Evolutionary conservation across 2,113 vertebrate genomes (phyloP), one percentile per base, ranked within the genome.

Genomic region (Neomonachus schauinslandi): DNA sequence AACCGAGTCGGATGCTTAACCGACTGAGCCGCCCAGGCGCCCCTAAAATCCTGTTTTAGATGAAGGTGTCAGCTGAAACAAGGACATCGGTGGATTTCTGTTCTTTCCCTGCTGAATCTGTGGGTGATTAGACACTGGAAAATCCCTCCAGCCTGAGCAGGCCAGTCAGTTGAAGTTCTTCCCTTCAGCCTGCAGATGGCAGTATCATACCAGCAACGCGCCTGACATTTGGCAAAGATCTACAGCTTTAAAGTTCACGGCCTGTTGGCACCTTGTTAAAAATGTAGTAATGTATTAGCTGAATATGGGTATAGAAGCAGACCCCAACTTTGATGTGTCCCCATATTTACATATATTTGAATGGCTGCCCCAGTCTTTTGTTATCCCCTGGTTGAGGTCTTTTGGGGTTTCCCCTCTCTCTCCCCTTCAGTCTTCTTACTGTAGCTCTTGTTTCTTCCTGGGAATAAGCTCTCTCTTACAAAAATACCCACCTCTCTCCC

Each of bases 291-390:
- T 31, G 9, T 71, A 21, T 91, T 69, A 39, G 77, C 42, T 83
- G 61, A 95, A 90, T 95, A 95, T 90, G 80, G 59, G 86, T 82
- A 95, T 46, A 61, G 63, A 81, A 91, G 89, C 61, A 95, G 97
- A 91, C 59, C 71, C 59, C 67, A 74, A 36, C n/a, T 19, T 95
- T 97, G n/a, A 3, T 39, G 9, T 53, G 39, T 74, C 69, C 79
- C 21, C 83, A 88, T 82, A 96, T 98, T 97, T 98, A 93, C 96
- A 97, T 98, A 96, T 87, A 71, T 97, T 98, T 88, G 57, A 96
- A 94, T 92, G 63, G 53, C 36, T 76, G 83, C 74, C 49, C 28
- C 57, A 36, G 88, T 79, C 74, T 94, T 93, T 83, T 94, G 72
- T 63, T 82, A 77, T 89, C 59, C 69, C 24, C 46, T 82, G 91